Base-by-base conservation (phyloP, 2,797 vertebrate species). In the Champsocephalus esox region DNA sequence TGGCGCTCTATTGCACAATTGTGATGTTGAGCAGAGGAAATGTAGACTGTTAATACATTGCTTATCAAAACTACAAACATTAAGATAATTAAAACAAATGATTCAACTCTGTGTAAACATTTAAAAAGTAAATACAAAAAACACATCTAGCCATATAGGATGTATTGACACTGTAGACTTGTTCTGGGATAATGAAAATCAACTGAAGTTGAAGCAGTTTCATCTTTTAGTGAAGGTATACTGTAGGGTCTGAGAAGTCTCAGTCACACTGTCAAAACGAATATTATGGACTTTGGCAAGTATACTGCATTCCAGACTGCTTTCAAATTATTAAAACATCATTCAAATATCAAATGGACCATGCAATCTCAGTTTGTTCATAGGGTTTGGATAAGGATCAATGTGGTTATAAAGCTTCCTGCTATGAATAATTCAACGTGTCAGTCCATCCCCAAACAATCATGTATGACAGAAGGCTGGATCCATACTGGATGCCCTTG, bases 361-460 rank as follows among this genome's bases (percentile, higher is more conserved):
- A 49, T 66, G 46, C 65, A 68, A 44, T 56, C 28, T 78, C 51
- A 73, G 41, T 67, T 63, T 49, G 17, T 78, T 84, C 17, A 64
- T 48, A 7, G 8, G 12, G 21, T 70, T 21, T 73, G 12, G 17
- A 34, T 41, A 61, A 7, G 5, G 58, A 90, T 89, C 74, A 82
- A 74, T 88, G 68, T 79, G 66, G 78, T 87, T 87, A 67, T 87
- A 87, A 85, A 89, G 67, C 54, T 63, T 69, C 52, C 14, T 17
- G 34, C 43, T 44, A 83, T 93, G 62, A 89, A 92, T 92, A 78
- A 92, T 92, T 89, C 73, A 92, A 60, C 9, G 16, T 79, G 69
- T 80, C 85, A 74, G 62, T 87, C 68, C 34, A n/a, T 57, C 16
- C 43, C 32, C 0, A 4, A 77, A 84, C 32, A 80, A 78, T 88